phyloP scores from a whole-genome alignment of 2,113 vertebrate species.

The Ornithorhynchus anatinus region DNA sequence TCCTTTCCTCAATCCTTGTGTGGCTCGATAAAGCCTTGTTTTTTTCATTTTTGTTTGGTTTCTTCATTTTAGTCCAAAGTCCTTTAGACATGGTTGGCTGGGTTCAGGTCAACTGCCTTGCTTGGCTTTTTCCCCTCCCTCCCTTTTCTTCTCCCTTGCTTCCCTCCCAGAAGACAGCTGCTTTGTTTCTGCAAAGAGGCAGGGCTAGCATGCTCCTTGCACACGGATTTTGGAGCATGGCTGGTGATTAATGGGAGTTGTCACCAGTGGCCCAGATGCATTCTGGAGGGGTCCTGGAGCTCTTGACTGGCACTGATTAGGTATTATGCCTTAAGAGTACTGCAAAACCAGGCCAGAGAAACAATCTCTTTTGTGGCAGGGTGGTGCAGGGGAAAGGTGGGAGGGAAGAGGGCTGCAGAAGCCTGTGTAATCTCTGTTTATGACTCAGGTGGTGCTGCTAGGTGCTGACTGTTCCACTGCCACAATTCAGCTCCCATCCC shows the following conservation, averaged over 20 bases:
- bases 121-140: not conserved
- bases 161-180: no score
- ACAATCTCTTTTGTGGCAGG: not conserved
- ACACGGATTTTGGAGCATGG: not conserved
- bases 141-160: no score
- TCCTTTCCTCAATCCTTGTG: no score
- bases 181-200: not conserved
- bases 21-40: no score
- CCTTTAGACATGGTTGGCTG: no score
- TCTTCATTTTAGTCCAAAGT: no score
- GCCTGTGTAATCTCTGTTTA: no score
- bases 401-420: fast-evolving
- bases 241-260: not conserved
- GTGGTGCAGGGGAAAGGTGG: not conserved
- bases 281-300: not conserved
- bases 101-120: no score
- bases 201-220: not conserved
- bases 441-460: no score
- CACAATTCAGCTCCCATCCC: no score
- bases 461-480: no score
- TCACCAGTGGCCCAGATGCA: not conserved
- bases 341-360: not conserved
- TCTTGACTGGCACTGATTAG: not conserved
- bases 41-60: no score
- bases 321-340: not conserved